Evolutionary conservation across 2,888 invertebrate species (phyloP).

Genomic region (Acholoe squamosa): DNA sequence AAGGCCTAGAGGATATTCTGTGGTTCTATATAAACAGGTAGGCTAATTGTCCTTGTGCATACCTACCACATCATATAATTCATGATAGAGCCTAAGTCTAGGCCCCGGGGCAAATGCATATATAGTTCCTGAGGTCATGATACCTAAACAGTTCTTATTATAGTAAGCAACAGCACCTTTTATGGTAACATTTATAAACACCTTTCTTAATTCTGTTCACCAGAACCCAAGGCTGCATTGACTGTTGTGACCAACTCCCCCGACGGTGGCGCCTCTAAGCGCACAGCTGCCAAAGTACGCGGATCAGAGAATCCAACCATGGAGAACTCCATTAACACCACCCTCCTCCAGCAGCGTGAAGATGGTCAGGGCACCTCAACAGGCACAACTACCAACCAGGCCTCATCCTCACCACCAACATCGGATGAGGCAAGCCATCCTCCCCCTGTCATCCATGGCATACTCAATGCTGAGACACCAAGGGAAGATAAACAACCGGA

Average conservation of each 20-base stretch:
- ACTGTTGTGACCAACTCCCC: neutral
- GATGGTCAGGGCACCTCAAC: constrained; percentile 5
- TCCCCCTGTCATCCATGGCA: neutral
- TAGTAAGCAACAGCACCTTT: neutral
- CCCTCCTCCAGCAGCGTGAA: neutral
- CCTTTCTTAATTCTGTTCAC: neutral
- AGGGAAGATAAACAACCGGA: too few relatives aligned
- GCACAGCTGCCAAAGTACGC: neutral
- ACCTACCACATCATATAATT: too few relatives aligned
- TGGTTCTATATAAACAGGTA: too few relatives aligned
- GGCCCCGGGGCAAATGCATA: too few relatives aligned
- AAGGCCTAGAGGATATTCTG: too few relatives aligned
- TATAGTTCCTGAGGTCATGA: too few relatives aligned
- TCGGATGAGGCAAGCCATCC: neutral
- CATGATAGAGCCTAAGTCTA: too few relatives aligned
- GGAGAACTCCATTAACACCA: neutral
- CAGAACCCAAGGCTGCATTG: constrained; percentile 1
- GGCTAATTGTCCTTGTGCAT: too few relatives aligned
- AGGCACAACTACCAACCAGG: neutral
- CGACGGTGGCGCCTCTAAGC: neutral
- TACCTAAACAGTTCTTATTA: neutral
- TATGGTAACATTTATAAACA: too few relatives aligned
- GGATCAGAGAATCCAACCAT: neutral
- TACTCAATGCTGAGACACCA: neutral
- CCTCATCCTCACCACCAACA: neutral